phyloP scores from a whole-genome alignment of 35 echinoderm and acorn worm genomes.

The Ophioderma brevispina region DNA sequence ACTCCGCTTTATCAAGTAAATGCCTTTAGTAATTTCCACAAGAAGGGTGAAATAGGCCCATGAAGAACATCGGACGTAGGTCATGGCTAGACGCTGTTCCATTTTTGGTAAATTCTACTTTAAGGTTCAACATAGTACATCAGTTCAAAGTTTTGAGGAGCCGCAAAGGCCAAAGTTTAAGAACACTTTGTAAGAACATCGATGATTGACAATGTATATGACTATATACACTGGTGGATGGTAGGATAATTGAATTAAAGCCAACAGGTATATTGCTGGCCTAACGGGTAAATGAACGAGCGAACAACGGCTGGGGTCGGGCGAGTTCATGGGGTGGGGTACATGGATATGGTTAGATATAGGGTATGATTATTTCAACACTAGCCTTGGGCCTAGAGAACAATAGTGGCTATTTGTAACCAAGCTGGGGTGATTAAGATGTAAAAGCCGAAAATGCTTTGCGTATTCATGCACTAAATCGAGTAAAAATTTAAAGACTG shows the following conservation, averaged over 20 bases:
- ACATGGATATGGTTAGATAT: background rate
- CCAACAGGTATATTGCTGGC: background rate
- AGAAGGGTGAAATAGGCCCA: background rate
- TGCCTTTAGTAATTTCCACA: conserved; percentile 1
- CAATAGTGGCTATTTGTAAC: no score
- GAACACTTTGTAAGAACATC: background rate
- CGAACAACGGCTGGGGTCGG: background rate
- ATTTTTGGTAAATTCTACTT: no score
- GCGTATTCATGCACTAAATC: no score
- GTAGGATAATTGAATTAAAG: background rate
- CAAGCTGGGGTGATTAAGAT: no score
- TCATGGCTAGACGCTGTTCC: no score
- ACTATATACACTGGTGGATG: background rate
- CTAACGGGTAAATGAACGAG: background rate
- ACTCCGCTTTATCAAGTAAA: background rate
- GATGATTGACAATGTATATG: background rate
- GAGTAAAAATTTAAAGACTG: no score
- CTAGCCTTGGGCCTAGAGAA: no score
- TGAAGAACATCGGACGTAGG: no score
- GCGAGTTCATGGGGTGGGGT: background rate
- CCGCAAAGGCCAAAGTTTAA: background rate
- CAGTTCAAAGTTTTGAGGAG: background rate
- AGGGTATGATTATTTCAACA: background rate
- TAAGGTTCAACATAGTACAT: background rate
- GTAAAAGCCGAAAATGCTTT: no score